phyloP scores from a whole-genome alignment of 2,888 invertebrate species.

The Ligdia adustata region DNA sequence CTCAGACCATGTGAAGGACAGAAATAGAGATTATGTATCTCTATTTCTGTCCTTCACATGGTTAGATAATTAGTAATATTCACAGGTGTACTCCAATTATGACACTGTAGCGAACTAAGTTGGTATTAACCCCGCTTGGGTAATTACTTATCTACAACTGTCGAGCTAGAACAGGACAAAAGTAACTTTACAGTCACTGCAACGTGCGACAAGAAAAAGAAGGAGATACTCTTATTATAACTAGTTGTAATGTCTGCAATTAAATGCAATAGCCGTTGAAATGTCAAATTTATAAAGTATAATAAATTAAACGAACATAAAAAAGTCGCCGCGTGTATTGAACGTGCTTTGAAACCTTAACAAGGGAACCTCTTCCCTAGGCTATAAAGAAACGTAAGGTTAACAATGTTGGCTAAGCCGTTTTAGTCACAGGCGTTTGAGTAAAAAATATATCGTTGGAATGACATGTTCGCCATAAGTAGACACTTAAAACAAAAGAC shows the following conservation, averaged over 20 bases:
- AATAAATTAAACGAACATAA: conserved; percentile 52
- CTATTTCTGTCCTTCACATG: conserved; percentile 6
- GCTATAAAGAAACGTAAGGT: conserved; percentile 18
- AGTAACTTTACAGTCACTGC: conserved; percentile 17
- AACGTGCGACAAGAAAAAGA: conserved; percentile 44
- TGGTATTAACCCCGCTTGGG: conserved; percentile 42
- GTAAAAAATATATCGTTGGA: neutral
- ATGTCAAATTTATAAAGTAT: conserved; percentile 59
- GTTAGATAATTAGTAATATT: conserved; percentile 10
- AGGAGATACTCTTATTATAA: conserved; percentile 23
- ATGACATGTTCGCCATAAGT: neutral
- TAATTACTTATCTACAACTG: conserved; percentile 38
- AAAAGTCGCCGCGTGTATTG: conserved; percentile 42
- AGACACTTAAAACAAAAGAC: conserved; percentile 1
- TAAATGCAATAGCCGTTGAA: conserved; percentile 62
- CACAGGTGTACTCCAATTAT: conserved; percentile 43
- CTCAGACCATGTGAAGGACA: too few species aligned
- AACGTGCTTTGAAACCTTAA: conserved; percentile 34
- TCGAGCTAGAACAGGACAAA: conserved; percentile 45
- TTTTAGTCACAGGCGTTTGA: conserved; percentile 8
- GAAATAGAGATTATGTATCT: too few species aligned
- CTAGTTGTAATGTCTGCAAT: conserved; percentile 43
- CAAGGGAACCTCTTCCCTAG: conserved; percentile 26
- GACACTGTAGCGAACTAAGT: conserved; percentile 45
- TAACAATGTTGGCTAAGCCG: conserved; percentile 5